These are phyloP conservation scores for Dicentrarchus labrax DNA, from an alignment of 2,113 vertebrate species.

Conservation along the genomic window DNA sequence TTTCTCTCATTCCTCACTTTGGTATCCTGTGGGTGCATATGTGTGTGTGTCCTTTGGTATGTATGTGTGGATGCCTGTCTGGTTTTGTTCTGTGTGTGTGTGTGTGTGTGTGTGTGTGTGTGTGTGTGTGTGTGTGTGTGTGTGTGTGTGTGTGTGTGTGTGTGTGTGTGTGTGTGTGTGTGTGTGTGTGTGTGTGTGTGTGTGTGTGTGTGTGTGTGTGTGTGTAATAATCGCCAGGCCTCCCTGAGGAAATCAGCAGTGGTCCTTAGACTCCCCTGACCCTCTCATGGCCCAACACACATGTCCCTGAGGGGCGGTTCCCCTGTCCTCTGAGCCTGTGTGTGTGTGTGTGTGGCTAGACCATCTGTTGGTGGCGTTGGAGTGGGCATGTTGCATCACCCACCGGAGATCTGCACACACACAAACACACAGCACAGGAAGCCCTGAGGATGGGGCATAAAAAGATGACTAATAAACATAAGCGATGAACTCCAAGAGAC, in stretches of 20 bases:
- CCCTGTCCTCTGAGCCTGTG: conserved; percentile 83
- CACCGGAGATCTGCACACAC: conserved; percentile 27
- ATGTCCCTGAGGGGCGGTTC: conserved; percentile 85
- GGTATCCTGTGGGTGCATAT: conserved; percentile 20
- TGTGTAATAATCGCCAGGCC: too few relatives aligned
- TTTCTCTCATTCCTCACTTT: conserved; percentile 38
- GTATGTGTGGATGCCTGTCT: conserved; percentile 16
- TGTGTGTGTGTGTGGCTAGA: conserved; percentile 36
- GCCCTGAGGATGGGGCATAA: conserved; percentile 81
- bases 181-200: too few relatives aligned
- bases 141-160: too few relatives aligned
- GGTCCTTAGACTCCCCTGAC: conserved; percentile 83
- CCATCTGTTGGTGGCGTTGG: conserved; percentile 84
- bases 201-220: too few relatives aligned
- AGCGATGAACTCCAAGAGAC: conserved; percentile 92
- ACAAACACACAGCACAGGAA: conserved; percentile 51
- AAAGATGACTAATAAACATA: conserved; percentile 92
- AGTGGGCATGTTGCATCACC: conserved; percentile 73
- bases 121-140: background rate
- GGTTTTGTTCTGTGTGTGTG: conserved; percentile 43
- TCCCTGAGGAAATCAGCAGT: too few relatives aligned
- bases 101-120: conserved; percentile 29
- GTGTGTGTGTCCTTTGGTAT: conserved; percentile 5
- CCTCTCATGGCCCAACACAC: conserved; percentile 83
- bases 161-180: too few relatives aligned